These are phyloP conservation scores for Hippocampus kuda DNA, from an alignment of 2,797 vertebrate species.

Conservation along the genomic window DNA sequence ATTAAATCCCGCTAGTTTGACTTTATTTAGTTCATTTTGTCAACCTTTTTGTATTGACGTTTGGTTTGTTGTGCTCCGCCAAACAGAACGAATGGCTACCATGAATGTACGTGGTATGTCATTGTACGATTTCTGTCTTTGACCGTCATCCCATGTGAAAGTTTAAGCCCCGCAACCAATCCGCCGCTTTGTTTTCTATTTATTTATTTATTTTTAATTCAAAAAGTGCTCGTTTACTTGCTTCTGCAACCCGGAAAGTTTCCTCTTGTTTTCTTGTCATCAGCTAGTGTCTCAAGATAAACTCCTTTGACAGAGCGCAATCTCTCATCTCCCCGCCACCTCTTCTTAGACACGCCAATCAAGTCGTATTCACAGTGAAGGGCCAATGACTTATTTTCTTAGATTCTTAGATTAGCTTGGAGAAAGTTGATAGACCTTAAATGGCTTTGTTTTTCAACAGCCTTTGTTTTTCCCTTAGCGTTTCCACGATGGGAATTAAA, in stretches of 20 bases:
- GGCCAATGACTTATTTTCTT: slow-evolving; percentile 42
- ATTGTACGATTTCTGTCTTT: neutral
- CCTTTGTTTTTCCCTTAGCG: slow-evolving; percentile 24
- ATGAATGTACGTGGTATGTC: too few species aligned
- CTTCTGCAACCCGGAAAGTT: slow-evolving; percentile 11
- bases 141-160: neutral
- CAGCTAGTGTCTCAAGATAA: slow-evolving; percentile 33
- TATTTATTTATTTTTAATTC: neutral
- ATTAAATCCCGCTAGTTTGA: neutral
- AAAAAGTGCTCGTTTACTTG: neutral
- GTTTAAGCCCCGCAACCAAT: slow-evolving; percentile 4
- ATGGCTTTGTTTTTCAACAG: slow-evolving; percentile 48
- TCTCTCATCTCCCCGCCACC: slow-evolving; percentile 47
- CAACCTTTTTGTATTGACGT: neutral
- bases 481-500: slow-evolving; percentile 36
- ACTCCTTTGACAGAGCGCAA: slow-evolving; percentile 59
- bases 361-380: slow-evolving; percentile 53
- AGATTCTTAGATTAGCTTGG: slow-evolving; percentile 31
- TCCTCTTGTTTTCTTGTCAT: slow-evolving; percentile 36
- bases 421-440: slow-evolving; percentile 44
- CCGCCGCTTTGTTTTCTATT: neutral
- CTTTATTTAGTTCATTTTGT: neutral
- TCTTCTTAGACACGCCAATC: slow-evolving; percentile 65
- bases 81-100: neutral
- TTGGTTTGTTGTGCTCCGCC: neutral